Percentiles rank a stretch among this genome's conserved stretches.
phyloP scores from a whole-genome alignment of 2,888 invertebrate species.

The Ormyrus labotus region DNA sequence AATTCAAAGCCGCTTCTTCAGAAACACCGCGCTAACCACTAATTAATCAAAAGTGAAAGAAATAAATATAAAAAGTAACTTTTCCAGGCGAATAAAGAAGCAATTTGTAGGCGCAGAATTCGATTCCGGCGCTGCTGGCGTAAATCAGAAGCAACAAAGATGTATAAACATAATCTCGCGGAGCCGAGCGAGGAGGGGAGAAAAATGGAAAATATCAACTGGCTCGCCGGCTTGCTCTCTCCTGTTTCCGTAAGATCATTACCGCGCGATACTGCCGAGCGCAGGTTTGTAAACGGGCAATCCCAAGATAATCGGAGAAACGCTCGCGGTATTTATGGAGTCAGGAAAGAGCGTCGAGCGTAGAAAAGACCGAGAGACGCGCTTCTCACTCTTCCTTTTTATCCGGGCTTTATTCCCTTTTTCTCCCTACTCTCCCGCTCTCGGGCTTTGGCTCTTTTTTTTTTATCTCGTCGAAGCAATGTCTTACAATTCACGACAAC shows the following conservation, averaged over 20 bases:
- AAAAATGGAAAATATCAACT: slow-evolving; percentile 35
- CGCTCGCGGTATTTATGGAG: slow-evolving; percentile 62
- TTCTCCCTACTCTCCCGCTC: slow-evolving; percentile 22
- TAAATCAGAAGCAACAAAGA: slow-evolving; percentile 47
- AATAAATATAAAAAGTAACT: not conserved
- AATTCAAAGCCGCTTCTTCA: no score
- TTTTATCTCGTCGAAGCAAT: slow-evolving; percentile 63
- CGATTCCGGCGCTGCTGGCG: not conserved
- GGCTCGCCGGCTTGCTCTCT: slow-evolving; percentile 14
- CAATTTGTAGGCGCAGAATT: slow-evolving; percentile 9
- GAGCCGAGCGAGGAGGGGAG: not conserved
- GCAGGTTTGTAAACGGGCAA: slow-evolving; percentile 62
- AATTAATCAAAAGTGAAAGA: no score
- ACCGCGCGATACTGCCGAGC: slow-evolving; percentile 56
- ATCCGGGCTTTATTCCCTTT: not conserved
- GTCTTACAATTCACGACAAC: slow-evolving; percentile 73
- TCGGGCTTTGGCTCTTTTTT: slow-evolving; percentile 35
- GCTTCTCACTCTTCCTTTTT: slow-evolving; percentile 16
- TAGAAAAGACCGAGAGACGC: slow-evolving; percentile 3
- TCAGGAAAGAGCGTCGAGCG: slow-evolving; percentile 54
- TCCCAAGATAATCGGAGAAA: slow-evolving; percentile 62
- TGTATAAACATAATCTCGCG: slow-evolving; percentile 34
- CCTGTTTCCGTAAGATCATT: slow-evolving; percentile 57
- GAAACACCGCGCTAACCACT: no score
- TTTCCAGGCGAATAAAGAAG: not conserved